phyloP scores from a whole-genome alignment of 2,797 vertebrate species.

The Morus bassanus region DNA sequence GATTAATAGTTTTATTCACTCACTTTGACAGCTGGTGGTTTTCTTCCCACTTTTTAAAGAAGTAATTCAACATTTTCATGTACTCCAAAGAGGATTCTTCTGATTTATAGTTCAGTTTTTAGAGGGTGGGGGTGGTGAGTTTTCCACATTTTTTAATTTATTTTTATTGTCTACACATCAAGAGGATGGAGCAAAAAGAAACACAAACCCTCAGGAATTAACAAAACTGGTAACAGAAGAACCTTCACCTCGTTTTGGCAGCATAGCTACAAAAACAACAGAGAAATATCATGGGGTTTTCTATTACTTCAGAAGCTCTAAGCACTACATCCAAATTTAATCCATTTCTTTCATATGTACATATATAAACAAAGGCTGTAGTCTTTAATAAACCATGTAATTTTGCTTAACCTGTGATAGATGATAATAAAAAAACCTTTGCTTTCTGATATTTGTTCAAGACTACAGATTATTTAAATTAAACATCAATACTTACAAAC shows the following conservation, averaged over 20 bases:
- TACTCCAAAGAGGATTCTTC: not conserved
- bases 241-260: not conserved
- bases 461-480: not conserved
- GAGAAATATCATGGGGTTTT: not conserved
- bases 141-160: not conserved
- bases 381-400: constrained; percentile 10
- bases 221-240: not conserved
- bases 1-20: not conserved
- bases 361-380: not conserved
- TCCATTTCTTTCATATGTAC: not conserved
- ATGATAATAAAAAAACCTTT: not conserved
- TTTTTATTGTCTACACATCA: not conserved
- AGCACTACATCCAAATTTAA: not conserved
- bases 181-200: not conserved
- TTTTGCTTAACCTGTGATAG: not conserved
- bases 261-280: not conserved
- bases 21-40: not conserved
- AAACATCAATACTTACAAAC: not conserved
- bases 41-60: not conserved
- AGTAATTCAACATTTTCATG: not conserved
- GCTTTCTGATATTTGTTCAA: not conserved
- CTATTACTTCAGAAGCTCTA: not conserved
- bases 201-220: not conserved
- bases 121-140: fast-evolving
- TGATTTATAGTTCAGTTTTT: not conserved